Conservation (phyloP, 2,797 vertebrate genomes). For the Parambassis ranga region DNA sequence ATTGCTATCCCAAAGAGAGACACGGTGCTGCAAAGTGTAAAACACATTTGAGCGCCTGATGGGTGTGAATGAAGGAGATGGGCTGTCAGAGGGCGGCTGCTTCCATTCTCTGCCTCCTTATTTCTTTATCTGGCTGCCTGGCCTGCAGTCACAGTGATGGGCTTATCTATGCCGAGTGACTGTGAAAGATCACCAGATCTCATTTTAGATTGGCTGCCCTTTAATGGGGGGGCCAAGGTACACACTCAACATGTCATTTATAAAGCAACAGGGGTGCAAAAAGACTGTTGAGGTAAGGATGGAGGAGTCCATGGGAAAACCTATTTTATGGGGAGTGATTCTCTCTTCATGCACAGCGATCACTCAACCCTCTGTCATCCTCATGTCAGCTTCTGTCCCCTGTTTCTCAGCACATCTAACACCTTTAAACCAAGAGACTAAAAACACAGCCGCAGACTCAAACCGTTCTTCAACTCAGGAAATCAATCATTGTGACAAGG, state of each 20-base stretch:
- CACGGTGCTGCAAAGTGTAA: background rate
- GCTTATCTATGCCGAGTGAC: slow-evolving; percentile 20
- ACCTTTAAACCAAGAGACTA: background rate
- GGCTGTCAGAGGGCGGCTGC: background rate
- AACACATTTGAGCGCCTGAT: slow-evolving; percentile 22
- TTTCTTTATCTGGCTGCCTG: slow-evolving; percentile 40
- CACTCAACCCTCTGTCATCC: background rate
- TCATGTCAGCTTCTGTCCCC: background rate
- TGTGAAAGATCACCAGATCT: slow-evolving; percentile 48
- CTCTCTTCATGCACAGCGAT: background rate
- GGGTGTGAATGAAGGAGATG: background rate
- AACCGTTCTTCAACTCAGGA: background rate
- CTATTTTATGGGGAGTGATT: slow-evolving; percentile 1
- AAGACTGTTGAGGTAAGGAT: background rate
- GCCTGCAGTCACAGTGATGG: slow-evolving; percentile 18
- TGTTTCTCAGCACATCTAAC: background rate
- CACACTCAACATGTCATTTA: slow-evolving; percentile 28
- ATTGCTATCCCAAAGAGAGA: background rate
- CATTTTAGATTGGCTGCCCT: slow-evolving; percentile 62
- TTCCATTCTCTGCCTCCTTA: slow-evolving; percentile 11
- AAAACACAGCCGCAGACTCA: background rate
- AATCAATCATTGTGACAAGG: background rate
- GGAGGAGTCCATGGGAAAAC: background rate
- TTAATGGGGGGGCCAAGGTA: slow-evolving; percentile 35
- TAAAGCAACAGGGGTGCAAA: slow-evolving; percentile 9